These are phyloP conservation scores for Lasius platythorax DNA, from an alignment of 2,888 invertebrate species.

Conservation along the genomic window DNA sequence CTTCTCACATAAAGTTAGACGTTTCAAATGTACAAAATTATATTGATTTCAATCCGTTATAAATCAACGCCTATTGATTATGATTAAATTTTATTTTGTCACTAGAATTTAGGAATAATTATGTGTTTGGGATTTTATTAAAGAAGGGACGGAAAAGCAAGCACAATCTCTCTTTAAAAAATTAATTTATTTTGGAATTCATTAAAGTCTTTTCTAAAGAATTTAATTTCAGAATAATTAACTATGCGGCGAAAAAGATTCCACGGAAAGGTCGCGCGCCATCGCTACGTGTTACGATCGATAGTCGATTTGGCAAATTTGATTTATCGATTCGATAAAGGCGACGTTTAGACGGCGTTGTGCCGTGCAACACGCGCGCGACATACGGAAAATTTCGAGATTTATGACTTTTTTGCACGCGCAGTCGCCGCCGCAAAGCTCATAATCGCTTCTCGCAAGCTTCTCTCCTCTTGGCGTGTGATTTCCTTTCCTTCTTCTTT, in stretches of 20 bases:
- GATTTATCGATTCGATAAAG: constrained; percentile 78
- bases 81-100: neutral
- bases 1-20: neutral
- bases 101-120: neutral
- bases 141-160: neutral
- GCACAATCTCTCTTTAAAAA: neutral
- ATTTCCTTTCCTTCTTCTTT: constrained; percentile 29
- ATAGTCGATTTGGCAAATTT: constrained; percentile 51
- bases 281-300: constrained; percentile 29
- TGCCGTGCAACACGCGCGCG: constrained; percentile 51
- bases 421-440: constrained; percentile 33
- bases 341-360: constrained; percentile 57
- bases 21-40: neutral
- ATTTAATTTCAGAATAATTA: neutral
- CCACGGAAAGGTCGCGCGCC: neutral
- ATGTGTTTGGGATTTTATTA: neutral
- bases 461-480: constrained; percentile 34
- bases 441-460: constrained; percentile 15
- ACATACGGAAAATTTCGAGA: constrained; percentile 74
- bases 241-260: neutral
- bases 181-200: neutral
- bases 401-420: constrained; percentile 68
- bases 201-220: neutral
- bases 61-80: neutral
- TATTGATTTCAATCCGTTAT: neutral